Conservation (phyloP, 2,113 vertebrate genomes). For the Erythrocebus patas region DNA sequence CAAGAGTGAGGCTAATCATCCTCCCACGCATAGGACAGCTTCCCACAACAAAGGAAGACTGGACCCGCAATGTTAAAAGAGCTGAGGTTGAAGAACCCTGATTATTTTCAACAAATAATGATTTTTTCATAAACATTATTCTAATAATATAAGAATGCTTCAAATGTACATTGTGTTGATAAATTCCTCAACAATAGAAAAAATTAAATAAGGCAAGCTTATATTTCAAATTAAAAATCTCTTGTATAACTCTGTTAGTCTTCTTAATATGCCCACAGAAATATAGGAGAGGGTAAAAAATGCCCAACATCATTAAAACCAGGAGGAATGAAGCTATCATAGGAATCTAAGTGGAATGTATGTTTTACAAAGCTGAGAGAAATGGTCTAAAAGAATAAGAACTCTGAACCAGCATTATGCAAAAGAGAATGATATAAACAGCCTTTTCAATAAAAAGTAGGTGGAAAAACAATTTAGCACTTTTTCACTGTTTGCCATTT, state of each 20-base stretch:
- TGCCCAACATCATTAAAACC: neutral
- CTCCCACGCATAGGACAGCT: neutral
- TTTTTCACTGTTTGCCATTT: neutral
- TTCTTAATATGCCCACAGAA: neutral
- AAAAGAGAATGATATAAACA: neutral
- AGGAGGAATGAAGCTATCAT: neutral
- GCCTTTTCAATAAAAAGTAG: neutral
- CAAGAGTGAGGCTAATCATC: neutral
- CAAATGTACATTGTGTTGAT: neutral
- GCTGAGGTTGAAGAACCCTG: neutral
- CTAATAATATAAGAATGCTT: neutral
- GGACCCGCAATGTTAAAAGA: neutral
- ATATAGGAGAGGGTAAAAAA: neutral
- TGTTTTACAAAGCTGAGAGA: neutral
- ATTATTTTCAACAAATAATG: neutral
- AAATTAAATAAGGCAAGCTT: neutral
- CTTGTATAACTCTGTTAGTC: neutral
- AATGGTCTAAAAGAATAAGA: neutral
- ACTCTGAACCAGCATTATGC: neutral
- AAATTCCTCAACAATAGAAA: neutral
- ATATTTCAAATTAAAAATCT: neutral
- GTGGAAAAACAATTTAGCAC: neutral
- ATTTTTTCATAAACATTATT: neutral
- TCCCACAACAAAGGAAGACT: neutral
- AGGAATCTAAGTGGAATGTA: neutral